These are phyloP conservation scores for Heloderma charlesbogerti DNA, from an alignment of 2,113 vertebrate species.

Conservation along the genomic window DNA sequence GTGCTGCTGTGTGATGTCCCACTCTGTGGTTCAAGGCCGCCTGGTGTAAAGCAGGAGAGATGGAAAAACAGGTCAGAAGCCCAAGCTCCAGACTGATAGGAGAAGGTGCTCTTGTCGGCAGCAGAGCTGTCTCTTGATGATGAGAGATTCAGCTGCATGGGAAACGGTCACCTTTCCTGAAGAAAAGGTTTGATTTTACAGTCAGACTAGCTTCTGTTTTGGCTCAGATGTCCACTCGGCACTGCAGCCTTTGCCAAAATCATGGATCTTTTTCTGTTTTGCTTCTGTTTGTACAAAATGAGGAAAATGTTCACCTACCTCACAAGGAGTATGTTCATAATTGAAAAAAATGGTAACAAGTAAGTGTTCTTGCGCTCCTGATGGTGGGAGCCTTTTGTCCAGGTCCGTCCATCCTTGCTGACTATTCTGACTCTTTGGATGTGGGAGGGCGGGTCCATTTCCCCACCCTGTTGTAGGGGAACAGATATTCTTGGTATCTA, in stretches of 20 bases:
- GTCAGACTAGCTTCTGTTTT: constrained; percentile 13
- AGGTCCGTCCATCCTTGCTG: neutral
- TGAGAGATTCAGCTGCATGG: constrained; percentile 58
- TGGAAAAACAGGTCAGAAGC: neutral
- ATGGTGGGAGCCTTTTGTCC: neutral
- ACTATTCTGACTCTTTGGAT: constrained; percentile 18
- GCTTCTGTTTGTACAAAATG: neutral
- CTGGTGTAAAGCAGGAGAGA: constrained; percentile 31
- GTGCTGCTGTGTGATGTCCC: neutral
- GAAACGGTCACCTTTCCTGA: constrained; percentile 42
- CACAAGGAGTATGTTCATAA: neutral
- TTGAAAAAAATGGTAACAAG: neutral
- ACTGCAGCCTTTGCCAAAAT: constrained; percentile 32
- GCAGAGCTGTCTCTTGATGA: constrained; percentile 40
- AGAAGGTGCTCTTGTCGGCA: constrained; percentile 38
- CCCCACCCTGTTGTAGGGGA: neutral
- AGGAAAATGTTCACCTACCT: constrained; percentile 16
- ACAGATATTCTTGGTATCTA: constrained; percentile 23
- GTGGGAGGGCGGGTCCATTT: neutral
- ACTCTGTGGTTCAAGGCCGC: neutral
- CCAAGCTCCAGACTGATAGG: constrained; percentile 27
- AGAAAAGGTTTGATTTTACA: constrained; percentile 48
- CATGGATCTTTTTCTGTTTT: neutral
- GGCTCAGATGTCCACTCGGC: constrained; percentile 32
- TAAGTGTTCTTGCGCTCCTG: constrained; percentile 31